Base-by-base conservation (phyloP, 2,113 vertebrate species). In the Paramormyrops kingsleyae region DNA sequence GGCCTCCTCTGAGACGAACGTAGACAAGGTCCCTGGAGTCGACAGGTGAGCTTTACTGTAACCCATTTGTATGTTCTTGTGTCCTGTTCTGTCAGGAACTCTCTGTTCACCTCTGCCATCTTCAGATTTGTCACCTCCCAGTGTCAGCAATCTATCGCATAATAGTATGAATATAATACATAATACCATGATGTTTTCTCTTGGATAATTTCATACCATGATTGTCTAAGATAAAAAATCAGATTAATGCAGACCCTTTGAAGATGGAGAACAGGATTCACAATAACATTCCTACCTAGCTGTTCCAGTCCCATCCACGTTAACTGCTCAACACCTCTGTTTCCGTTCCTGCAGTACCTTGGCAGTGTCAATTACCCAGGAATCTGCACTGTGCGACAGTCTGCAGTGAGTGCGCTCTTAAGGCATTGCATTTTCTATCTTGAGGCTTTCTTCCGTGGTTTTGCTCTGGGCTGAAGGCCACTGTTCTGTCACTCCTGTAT, bases 371-470 rank as follows among this genome's bases (percentile, higher is more conserved):
- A 50, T 87, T 84, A 62, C 90, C 56, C 91, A 83, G 89, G 95
- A 96, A 91, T 92, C 93, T 42, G 91, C 93, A 0, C 88, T 92
- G 52, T 91, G 92, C 91, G 95, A 95, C 19, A 94, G 89, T 89
- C 91, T 94, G 86, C 84, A 90, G 96, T 97, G 95, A 97, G 97
- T 97, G 9, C 27, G 15, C n/a, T 52, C 10, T 35, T 31, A 15
- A 5, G 10, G 10, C 21, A 15, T 31, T 87, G 21, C 0, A 5
- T 31, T 52, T 35, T 53, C 47, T 4, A 7, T 87, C 47, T 53
- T 50, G n/a, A 50, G 85, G 49, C 27, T 31, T 49, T 13, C n/a
- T 52, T 31, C 47, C 13, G 4, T 52, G 49, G 27, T 17, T 77
- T 74, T 74, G n/a, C 31, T 74, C 13, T 83, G 39, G 35, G 19